phyloP scores from a whole-genome alignment of 2,797 vertebrate genomes.

The Echeneis naucrates region DNA sequence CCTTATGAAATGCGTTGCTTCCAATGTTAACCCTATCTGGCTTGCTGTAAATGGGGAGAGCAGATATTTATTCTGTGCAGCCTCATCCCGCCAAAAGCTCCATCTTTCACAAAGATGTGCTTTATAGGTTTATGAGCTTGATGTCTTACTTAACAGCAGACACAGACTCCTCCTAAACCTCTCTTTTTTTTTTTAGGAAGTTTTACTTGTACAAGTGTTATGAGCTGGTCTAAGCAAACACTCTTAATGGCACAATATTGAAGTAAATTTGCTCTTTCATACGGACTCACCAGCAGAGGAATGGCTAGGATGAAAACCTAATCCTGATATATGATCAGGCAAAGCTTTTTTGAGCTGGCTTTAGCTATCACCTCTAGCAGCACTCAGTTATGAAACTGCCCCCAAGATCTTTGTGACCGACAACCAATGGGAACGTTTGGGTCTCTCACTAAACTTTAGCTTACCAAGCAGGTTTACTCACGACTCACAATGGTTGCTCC shows the following conservation, averaged over 20 bases:
- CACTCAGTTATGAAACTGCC: not conserved
- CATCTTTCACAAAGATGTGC: not conserved
- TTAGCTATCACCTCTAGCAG: not conserved
- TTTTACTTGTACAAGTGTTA: not conserved
- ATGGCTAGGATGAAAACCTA: not conserved
- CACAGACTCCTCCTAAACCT: too few relatives aligned
- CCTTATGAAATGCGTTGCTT: not conserved
- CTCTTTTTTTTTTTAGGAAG: not conserved
- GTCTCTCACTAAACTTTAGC: not conserved
- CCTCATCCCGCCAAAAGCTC: not conserved
- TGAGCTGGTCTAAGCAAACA: not conserved
- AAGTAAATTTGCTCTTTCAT: not conserved
- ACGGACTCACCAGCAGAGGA: not conserved
- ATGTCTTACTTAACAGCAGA: not conserved
- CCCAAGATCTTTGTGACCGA: too few relatives aligned
- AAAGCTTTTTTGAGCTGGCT: not conserved
- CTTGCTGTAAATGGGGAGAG: constrained; percentile 5
- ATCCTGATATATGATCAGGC: not conserved
- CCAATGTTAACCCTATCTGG: not conserved
- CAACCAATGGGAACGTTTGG: too few relatives aligned
- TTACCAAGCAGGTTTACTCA: too few relatives aligned
- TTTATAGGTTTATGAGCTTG: not conserved
- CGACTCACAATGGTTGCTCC: too few relatives aligned
- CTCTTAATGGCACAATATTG: not conserved
- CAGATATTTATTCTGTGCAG: not conserved